phyloP scores from a whole-genome alignment of 2,113 vertebrate genomes.

The Chiloscyllium plagiosum region DNA sequence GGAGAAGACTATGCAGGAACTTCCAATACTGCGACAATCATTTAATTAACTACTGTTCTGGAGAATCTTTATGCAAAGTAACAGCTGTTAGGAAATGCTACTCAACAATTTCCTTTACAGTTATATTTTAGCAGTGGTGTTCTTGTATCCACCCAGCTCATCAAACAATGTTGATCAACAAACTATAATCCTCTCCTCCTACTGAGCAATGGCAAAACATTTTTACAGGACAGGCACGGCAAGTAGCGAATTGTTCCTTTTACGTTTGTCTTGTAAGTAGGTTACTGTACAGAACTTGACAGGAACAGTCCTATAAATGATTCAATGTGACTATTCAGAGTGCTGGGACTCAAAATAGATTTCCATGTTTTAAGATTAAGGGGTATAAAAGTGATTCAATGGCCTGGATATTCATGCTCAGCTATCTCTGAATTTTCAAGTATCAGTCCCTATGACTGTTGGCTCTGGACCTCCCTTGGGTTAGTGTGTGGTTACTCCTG shows the following conservation, averaged over 20 bases:
- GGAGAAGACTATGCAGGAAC: background rate
- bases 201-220: background rate
- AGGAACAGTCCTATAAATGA: background rate
- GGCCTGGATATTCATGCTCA: background rate
- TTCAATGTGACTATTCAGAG: background rate
- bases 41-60: background rate
- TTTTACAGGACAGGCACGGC: background rate
- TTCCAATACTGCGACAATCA: background rate
- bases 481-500: too few species aligned
- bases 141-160: background rate
- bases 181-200: background rate
- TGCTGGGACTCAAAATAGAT: background rate
- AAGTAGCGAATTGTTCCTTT: background rate
- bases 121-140: background rate
- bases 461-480: too few species aligned
- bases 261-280: background rate
- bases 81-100: background rate
- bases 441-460: too few species aligned
- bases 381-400: background rate
- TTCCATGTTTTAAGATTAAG: background rate
- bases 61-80: background rate
- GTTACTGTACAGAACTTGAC: background rate
- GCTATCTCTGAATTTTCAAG: too few species aligned
- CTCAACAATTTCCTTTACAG: background rate
- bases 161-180: background rate